Evolutionary conservation across 30 jellyfish, hydroid and myxozoan genomes (phyloP), one percentile per base, ranked within the genome.

Genomic region (Aurelia sp.): DNA sequence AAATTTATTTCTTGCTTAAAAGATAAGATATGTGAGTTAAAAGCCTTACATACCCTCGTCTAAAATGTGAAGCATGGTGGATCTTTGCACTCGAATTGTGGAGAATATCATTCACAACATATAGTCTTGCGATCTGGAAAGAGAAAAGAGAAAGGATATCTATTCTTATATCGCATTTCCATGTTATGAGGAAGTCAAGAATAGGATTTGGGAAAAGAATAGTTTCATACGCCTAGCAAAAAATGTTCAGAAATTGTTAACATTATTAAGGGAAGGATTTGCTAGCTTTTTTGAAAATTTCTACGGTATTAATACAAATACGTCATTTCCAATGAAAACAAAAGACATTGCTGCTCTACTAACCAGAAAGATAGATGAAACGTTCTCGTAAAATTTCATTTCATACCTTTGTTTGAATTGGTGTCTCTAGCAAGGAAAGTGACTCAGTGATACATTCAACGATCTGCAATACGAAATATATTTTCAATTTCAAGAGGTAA

Each of bases 381-480:
- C 16, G 55, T 44, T 44, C 16, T 9, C 55, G 0, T 4, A 0
- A 44, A 40, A 78, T 55, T 13, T 9, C 13, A 19, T 17, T 4
- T 37, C 62, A 47, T 63, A 95, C 99, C 96, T 95, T 95, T 22
- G 97, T 89, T 62, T 86, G 67, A 15, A 95, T 75, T 11, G 99
- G 99, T 11, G 99, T 95, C 73, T 90, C 97, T 30, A 73, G 87
- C 41, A 95, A 59, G 18, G 99, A 95, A 48, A 95, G 73, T 15
- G 99, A 95, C 71, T 95, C 99, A 35, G 97, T 85, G 58, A 95
- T 85, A 73, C 96, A 89, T 30, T 94, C 97, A 71, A 94, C 97
- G 31, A 94, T 90, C 99, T 94, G 53, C 18, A 78, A 81, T 17
- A 22, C 17, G 31, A 19, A 55, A n/a, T 9, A 31, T 30, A 13